Base-by-base conservation (phyloP, 2,113 vertebrate genomes). In the Ptychochromis oligacanthus region DNA sequence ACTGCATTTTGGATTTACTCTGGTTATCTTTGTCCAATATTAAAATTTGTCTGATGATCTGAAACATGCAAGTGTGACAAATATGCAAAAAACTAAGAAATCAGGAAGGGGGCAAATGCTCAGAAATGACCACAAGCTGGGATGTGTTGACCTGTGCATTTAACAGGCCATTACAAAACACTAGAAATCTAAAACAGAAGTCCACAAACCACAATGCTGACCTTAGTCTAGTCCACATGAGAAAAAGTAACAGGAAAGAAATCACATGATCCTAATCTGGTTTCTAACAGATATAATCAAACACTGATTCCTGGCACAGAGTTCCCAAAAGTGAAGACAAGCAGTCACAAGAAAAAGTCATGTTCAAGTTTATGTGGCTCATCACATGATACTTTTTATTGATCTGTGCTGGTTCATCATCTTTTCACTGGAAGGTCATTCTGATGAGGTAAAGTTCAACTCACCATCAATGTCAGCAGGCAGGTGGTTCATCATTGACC, bases 401-500 rank as follows among this genome's bases (percentile, higher is more conserved):
- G 28, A 81, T 60, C 9, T 8, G 0, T 60, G 20, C 13, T 11
- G 34, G 24, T 3, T 26, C 20, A 1, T 60, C 17, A 78, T 75
- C 43, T 81, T 18, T 65, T 65, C 26, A 1, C 34, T 60, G 24
- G 43, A 62, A 83, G 74, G 46, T 4, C 38, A 49, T 20, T 60
- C 57, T 24, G 9, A 49, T 3, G 12, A 70, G 46, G 1, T 77
- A 31, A 79, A 82, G 59, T 46, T 74, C 58, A 62, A 93, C 97
- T 94, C 91, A 99, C 98, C 97, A 10, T 99, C 91, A 80, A 99
- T 97, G 89, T 99, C 28, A 54, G 87, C 31, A 7, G 98, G 93
- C 78, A 99, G 95, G 34, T 96, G 52, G 20, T 88, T 95, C 98
- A 99, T 99, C 98, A 99, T 99, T 38, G 98, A 99, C n/a, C 98